These are phyloP conservation scores for Sander lucioperca DNA, from an alignment of 2,113 vertebrate species.

Conservation along the genomic window DNA sequence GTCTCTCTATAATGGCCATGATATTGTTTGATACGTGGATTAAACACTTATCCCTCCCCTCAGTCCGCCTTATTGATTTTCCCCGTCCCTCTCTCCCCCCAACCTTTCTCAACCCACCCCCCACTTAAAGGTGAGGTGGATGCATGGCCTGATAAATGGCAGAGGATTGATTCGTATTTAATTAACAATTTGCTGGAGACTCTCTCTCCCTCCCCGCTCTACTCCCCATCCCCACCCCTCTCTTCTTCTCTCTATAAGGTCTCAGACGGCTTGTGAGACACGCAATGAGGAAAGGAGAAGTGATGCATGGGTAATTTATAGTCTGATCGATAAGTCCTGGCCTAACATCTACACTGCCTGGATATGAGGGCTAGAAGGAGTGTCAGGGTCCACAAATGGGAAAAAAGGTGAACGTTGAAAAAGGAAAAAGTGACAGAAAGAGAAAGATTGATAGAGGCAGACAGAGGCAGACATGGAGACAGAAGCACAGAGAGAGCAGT, in stretches of 20 bases:
- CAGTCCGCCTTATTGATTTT: constrained; percentile 79
- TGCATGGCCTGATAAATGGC: constrained; percentile 91
- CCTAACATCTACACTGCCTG: constrained; percentile 80
- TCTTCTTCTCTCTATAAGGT: constrained; percentile 74
- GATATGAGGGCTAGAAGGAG: constrained; percentile 83
- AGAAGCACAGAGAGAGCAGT: background rate
- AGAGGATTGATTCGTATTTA: constrained; percentile 97
- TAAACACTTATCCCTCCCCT: constrained; percentile 81
- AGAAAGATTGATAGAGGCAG: constrained; percentile 16
- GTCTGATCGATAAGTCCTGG: constrained; percentile 85
- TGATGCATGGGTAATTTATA: constrained; percentile 83
- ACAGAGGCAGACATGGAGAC: background rate
- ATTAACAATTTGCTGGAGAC: constrained; percentile 97
- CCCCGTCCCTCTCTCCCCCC: constrained; percentile 25
- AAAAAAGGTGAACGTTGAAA: constrained; percentile 46
- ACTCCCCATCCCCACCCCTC: constrained; percentile 66
- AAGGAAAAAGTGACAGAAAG: constrained; percentile 37
- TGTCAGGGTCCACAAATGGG: constrained; percentile 77
- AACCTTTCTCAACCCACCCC: constrained; percentile 32
- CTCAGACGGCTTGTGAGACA: constrained; percentile 69
- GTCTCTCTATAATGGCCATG: constrained; percentile 75
- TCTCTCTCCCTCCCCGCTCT: constrained; percentile 78
- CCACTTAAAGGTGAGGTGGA: constrained; percentile 78
- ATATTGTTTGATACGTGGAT: constrained; percentile 84
- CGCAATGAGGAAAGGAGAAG: constrained; percentile 68